These are phyloP conservation scores for Echinometra lucunter DNA, from an alignment of 53 echinoderm and acorn worm genomes.

Conservation along the genomic window DNA sequence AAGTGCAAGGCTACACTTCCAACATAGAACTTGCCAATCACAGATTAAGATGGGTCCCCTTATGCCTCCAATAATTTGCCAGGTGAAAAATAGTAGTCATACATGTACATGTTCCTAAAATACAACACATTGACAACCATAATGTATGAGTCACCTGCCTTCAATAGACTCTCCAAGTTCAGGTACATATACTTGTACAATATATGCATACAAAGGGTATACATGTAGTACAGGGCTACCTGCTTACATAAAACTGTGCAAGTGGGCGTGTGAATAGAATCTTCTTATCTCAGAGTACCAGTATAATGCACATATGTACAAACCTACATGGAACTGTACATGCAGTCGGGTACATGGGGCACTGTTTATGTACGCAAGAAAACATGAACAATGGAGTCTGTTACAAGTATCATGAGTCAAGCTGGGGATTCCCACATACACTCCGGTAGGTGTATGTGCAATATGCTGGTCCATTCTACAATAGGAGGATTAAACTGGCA, in stretches of 20 bases:
- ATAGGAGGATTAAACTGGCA: neutral
- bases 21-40: too few relatives aligned
- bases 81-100: too few relatives aligned
- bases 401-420: neutral
- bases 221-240: neutral
- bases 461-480: neutral
- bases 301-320: too few relatives aligned
- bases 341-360: neutral
- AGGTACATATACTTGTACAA: neutral
- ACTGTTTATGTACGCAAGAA: neutral
- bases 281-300: too few relatives aligned
- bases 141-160: neutral
- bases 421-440: conserved; percentile 7
- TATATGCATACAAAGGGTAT: neutral
- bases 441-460: neutral
- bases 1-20: too few relatives aligned
- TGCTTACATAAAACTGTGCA: neutral
- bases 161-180: neutral
- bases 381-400: neutral
- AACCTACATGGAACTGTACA: too few relatives aligned
- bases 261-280: too few relatives aligned
- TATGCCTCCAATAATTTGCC: too few relatives aligned
- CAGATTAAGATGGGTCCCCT: too few relatives aligned
- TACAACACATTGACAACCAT: neutral
- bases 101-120: neutral